A percentile compares a stretch with the other conserved stretches of the same genome.
Conservation (phyloP, 2,113 vertebrate species). For the Plectropomus leopardus region DNA sequence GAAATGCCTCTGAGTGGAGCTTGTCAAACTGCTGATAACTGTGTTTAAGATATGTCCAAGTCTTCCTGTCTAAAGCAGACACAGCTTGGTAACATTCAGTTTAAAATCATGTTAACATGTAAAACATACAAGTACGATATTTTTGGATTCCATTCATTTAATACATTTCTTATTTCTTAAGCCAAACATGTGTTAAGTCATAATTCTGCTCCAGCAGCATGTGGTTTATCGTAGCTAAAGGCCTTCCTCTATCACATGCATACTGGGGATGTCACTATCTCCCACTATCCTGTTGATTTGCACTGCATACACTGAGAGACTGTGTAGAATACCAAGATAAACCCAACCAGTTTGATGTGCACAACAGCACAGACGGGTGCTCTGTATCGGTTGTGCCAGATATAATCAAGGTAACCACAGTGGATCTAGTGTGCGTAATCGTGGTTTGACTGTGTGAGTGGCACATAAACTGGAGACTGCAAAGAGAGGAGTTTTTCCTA, state of each 20-base stretch:
- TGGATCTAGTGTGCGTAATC: not conserved
- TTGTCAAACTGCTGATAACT: not conserved
- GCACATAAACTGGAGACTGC: not conserved
- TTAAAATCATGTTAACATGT: not conserved
- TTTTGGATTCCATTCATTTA: too few species aligned
- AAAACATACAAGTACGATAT: too few species aligned
- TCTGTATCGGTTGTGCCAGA: not conserved
- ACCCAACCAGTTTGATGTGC: not conserved
- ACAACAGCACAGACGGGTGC: not conserved
- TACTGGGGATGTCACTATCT: not conserved
- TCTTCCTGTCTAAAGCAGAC: not conserved
- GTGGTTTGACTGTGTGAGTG: not conserved
- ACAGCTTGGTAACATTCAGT: not conserved
- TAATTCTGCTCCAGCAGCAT: not conserved
- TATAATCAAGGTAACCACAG: not conserved
- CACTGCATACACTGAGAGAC: not conserved
- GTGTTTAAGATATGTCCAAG: not conserved
- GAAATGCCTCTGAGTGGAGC: slow-evolving; percentile 11
- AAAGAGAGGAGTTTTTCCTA: not conserved
- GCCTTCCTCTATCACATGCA: not conserved
- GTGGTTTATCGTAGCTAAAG: not conserved
- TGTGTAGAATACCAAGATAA: not conserved
- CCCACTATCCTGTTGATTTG: not conserved
- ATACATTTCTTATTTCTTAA: not conserved
- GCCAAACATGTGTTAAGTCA: not conserved